These are phyloP conservation scores for Aplocera efformata DNA, from an alignment of 2,888 invertebrate genomes.

Conservation along the genomic window DNA sequence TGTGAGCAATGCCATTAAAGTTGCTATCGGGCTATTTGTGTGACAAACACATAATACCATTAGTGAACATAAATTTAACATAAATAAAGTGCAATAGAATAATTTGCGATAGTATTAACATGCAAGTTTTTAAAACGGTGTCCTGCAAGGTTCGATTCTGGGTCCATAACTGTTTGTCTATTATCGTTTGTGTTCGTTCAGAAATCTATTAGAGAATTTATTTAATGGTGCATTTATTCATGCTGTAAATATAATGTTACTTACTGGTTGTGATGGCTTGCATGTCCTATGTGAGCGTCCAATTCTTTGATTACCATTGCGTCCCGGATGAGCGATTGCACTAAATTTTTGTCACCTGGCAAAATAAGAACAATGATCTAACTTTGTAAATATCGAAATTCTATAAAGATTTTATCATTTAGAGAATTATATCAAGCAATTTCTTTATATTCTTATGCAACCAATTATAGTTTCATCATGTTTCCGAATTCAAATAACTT, in stretches of 20 bases:
- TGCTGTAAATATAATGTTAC: slow-evolving; percentile 64
- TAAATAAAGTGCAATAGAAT: slow-evolving; percentile 42
- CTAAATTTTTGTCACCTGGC: slow-evolving; percentile 93
- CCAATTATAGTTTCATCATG: too few relatives aligned
- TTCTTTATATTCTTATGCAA: too few relatives aligned
- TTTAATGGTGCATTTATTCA: slow-evolving; percentile 35
- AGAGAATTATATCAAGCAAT: too few relatives aligned
- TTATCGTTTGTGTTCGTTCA: neutral
- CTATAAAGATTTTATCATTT: too few relatives aligned
- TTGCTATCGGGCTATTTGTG: slow-evolving; percentile 96
- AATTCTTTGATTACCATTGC: slow-evolving; percentile 94
- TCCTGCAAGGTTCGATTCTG: slow-evolving; percentile 18
- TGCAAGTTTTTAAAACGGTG: slow-evolving; percentile 30
- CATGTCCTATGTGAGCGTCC: slow-evolving; percentile 84
- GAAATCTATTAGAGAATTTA: slow-evolving; percentile 5
- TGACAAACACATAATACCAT: slow-evolving; percentile 82
- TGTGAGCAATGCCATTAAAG: slow-evolving; percentile 96
- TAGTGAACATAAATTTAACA: slow-evolving; percentile 60
- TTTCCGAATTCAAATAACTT: too few relatives aligned
- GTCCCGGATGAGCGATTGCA: slow-evolving; percentile 94
- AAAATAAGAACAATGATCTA: slow-evolving; percentile 24
- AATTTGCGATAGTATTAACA: slow-evolving; percentile 30
- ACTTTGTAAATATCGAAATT: too few relatives aligned
- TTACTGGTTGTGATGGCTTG: slow-evolving; percentile 90
- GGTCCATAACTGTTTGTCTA: slow-evolving; percentile 11